These are phyloP conservation scores for Athripsodes cinereus DNA, from an alignment of 2,888 invertebrate genomes.

Conservation along the genomic window DNA sequence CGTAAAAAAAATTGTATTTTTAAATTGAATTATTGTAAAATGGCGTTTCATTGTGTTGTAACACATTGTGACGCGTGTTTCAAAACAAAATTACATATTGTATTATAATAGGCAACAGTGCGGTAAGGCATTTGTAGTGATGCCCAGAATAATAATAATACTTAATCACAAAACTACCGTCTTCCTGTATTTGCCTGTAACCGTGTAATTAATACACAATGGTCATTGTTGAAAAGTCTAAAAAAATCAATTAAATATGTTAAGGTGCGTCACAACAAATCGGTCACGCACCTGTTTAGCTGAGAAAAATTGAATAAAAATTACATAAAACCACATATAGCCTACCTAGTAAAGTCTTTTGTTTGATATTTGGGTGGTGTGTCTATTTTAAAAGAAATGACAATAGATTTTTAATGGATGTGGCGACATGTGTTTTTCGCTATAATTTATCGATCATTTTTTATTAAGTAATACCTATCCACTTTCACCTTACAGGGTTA, in stretches of 20 bases:
- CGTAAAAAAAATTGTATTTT: too few relatives aligned
- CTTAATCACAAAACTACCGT: neutral
- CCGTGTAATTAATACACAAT: slow-evolving; percentile 2
- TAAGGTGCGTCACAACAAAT: neutral
- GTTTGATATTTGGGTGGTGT: neutral
- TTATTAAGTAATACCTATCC: too few relatives aligned
- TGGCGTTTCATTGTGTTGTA: neutral
- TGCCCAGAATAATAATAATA: neutral
- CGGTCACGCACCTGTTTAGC: neutral
- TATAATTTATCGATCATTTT: too few relatives aligned
- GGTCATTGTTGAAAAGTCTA: neutral
- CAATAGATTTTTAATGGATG: too few relatives aligned
- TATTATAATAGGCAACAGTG: neutral
- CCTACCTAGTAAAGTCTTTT: neutral
- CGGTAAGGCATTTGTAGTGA: neutral
- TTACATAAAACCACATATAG: too few relatives aligned
- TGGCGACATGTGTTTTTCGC: too few relatives aligned
- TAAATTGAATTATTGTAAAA: neutral
- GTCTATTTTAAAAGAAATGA: neutral
- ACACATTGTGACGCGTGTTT: neutral
- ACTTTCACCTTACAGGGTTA: too few relatives aligned
- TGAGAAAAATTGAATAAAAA: neutral
- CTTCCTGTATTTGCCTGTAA: neutral
- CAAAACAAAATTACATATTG: neutral
- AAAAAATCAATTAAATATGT: neutral